phyloP scores from a whole-genome alignment of 2,888 invertebrate genomes.

The Acrobeloides nanus region DNA sequence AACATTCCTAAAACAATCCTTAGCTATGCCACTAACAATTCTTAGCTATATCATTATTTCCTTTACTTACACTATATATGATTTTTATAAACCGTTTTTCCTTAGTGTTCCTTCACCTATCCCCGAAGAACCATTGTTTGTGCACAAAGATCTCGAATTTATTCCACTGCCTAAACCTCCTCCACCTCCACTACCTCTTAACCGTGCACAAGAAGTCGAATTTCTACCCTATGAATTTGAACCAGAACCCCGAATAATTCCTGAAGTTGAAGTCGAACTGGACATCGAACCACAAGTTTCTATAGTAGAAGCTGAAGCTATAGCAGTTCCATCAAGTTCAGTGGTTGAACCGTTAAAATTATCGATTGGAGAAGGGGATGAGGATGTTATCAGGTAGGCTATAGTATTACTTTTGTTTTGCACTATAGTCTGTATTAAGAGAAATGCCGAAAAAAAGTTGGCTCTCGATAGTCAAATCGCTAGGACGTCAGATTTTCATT shows the following conservation, averaged over 20 bases:
- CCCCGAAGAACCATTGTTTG: slow-evolving; percentile 1
- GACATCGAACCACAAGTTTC: slow-evolving; percentile 8
- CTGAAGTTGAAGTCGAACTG: slow-evolving; percentile 6
- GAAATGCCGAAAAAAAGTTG: no score
- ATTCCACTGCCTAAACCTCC: slow-evolving; percentile 11
- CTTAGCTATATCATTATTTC: no score
- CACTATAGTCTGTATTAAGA: no score
- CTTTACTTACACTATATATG: no score
- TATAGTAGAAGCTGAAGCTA: slow-evolving; percentile 4
- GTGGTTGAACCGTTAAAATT: no score
- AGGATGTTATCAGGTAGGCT: slow-evolving; percentile 7
- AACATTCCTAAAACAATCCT: no score
- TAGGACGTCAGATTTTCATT: no score
- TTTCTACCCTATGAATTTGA: slow-evolving; percentile 1
- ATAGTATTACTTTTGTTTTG: background rate
- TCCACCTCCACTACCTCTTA: slow-evolving; percentile 4
- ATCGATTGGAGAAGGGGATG: slow-evolving; percentile 8
- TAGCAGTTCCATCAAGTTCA: slow-evolving; percentile 1
- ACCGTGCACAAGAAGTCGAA: slow-evolving; percentile 6
- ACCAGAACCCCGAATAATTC: slow-evolving; percentile 7
- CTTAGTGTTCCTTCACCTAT: slow-evolving; percentile 1
- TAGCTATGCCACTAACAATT: no score
- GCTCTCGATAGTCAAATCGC: no score
- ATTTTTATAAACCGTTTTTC: background rate
- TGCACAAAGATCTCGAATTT: slow-evolving; percentile 5